Evolutionary conservation across 2,888 invertebrate genomes (phyloP), one percentile per base, ranked within the genome.

Genomic region (Unio pictorum): DNA sequence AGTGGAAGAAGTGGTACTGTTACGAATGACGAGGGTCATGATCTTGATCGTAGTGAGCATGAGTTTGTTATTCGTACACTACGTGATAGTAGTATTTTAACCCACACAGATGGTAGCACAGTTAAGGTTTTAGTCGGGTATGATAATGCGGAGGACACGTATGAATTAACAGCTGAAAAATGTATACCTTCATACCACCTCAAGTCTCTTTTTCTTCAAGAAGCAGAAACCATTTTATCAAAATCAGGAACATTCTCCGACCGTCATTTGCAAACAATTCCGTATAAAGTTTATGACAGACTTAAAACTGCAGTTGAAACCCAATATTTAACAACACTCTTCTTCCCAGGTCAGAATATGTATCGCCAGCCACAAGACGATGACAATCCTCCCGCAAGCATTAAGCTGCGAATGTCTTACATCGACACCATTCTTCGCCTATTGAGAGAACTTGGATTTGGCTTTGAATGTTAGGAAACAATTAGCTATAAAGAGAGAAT

Each of bases 171-270:
- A 17, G 73, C 68, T 54, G 73, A 73, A 68, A 57, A 66, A 17
- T 55, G 54, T 59, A 70, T 73, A 30, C 73, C 73, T 17, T 71
- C 70, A 2, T 73, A 71, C 45, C 71, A 71, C 61, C 55, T 73
- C 15, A 73, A 73, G 26, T 60, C 66, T 1, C 68, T 73, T 56
- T 73, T 73, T 54, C 62, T 73, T 5, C 68, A 68, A 61, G 73
- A 73, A 55, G 57, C 30, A 8, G 68, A 68, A 58, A 23, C 23
- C 17, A 8, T 72, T 30, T 11, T 34, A 17, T 45, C 26, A 17
- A 55, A 55, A 11, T 58, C 61, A 30, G 54, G 62, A 28, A n/a
- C 34, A 1, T 28, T 72, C 20, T 60, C 60, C 28, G 69, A 69
- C n/a, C n/a, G 55, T 17, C 55, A 54, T 8, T 11, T 63, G 17